phyloP scores from a whole-genome alignment of 2,113 vertebrate species.

The Caranx melampygus region DNA sequence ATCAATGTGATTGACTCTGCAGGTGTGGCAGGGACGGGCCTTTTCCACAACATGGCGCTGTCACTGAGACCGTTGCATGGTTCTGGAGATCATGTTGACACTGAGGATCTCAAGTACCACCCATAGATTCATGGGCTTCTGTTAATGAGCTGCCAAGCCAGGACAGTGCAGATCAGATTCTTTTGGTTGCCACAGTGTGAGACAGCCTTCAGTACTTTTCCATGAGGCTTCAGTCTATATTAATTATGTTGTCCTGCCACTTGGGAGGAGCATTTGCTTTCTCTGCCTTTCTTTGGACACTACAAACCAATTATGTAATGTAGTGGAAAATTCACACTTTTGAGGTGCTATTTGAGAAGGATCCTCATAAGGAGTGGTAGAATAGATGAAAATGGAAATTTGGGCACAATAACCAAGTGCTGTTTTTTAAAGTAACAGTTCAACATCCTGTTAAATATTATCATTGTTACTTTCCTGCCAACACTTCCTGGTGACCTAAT shows the following conservation, averaged over 20 bases:
- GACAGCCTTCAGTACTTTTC: constrained; percentile 59
- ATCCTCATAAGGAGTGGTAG: not conserved
- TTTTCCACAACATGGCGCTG: constrained; percentile 4
- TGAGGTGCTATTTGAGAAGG: not conserved
- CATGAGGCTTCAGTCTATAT: constrained; percentile 25
- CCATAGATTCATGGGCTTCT: constrained; percentile 25
- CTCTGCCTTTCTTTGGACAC: not conserved
- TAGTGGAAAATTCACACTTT: not conserved
- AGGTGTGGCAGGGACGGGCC: constrained; percentile 22
- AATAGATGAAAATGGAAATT: not conserved
- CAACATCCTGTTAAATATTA: not conserved
- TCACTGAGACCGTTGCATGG: constrained; percentile 9
- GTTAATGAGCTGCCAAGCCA: constrained; percentile 19
- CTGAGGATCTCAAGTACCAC: constrained; percentile 36
- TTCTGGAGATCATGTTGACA: constrained; percentile 47
- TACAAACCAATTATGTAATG: not conserved
- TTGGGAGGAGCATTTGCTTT: not conserved
- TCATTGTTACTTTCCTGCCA: too few species aligned
- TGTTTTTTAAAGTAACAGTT: not conserved
- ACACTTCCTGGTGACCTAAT: too few species aligned
- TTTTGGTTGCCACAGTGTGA: constrained; percentile 17
- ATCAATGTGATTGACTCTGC: constrained; percentile 28
- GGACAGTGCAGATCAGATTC: constrained; percentile 36
- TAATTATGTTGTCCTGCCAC: not conserved
- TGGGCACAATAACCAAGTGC: not conserved